A percentile compares a stretch with the other conserved stretches of the same genome.
These are phyloP conservation scores for Nibea albiflora DNA, from an alignment of 2,113 vertebrate genomes.

Conservation along the genomic window DNA sequence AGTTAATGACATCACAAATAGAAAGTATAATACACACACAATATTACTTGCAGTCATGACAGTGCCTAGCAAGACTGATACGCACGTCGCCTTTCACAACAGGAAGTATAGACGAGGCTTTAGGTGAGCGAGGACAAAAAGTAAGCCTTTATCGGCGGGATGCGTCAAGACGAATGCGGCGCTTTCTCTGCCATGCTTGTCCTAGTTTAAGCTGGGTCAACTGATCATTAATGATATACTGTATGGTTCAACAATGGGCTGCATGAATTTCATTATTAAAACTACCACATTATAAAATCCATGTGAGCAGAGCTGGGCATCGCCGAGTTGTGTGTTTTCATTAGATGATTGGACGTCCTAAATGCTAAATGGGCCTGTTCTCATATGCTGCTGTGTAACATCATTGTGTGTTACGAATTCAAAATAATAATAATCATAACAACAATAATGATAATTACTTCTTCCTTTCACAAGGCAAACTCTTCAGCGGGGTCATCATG, in stretches of 20 bases:
- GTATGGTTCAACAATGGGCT: neutral
- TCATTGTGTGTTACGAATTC: slow-evolving; percentile 52
- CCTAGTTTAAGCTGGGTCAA: slow-evolving; percentile 31
- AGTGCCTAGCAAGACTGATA: neutral
- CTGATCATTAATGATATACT: slow-evolving; percentile 20
- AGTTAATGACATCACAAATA: slow-evolving; percentile 19
- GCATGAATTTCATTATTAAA: slow-evolving; percentile 47
- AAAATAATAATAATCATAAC: slow-evolving; percentile 56
- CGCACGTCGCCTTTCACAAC: slow-evolving; percentile 1
- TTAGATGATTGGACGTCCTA: slow-evolving; percentile 47
- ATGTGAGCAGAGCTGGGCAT: slow-evolving; percentile 16
- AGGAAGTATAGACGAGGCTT: neutral
- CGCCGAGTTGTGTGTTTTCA: slow-evolving; percentile 8
- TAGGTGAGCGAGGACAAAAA: slow-evolving; percentile 15
- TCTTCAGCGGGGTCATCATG: slow-evolving; percentile 57
- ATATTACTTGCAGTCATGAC: neutral
- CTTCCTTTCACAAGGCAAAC: slow-evolving; percentile 46
- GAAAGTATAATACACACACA: slow-evolving; percentile 10
- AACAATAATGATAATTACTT: slow-evolving; percentile 37
- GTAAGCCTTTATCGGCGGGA: neutral
- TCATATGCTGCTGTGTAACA: slow-evolving; percentile 42
- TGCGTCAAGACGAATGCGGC: slow-evolving; percentile 8
- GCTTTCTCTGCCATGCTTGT: neutral
- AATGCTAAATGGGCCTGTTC: slow-evolving; percentile 64
- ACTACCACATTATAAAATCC: slow-evolving; percentile 38